Evolutionary conservation across 2,888 invertebrate species (phyloP), one percentile per base, ranked within the genome.

Genomic region (Lasioglossum marginatum): DNA sequence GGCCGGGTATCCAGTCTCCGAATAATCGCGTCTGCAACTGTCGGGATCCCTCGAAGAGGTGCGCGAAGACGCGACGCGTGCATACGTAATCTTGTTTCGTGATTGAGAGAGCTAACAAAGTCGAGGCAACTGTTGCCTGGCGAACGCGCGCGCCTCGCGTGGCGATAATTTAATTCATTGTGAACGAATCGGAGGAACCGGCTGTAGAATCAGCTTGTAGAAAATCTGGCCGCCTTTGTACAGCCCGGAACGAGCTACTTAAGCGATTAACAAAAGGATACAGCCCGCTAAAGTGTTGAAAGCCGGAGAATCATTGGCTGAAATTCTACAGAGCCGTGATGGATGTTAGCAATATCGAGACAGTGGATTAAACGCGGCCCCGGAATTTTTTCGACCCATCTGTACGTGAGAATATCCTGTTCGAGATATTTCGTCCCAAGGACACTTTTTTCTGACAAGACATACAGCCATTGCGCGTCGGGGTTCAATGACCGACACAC

Each of bases 401-500:
- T 19, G 75, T 45, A 37, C 34, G 52, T 57, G 71, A 71, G 73
- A 72, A 82, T 82, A 52, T 71, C 63, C n/a, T 48, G 77, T 70
- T 27, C 40, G 40, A 45, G 63, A 52, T 78, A 75, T 78, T 82
- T 82, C 63, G 75, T 82, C 43, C 43, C 12, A 16, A 60, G 60
- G 52, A 83, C 81, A 81, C 84, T 81, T 85, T 87, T 88, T 88
- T 79, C 75, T 84, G 68, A 89, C 85, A 87, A 82, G 75, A 87
- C 77, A 72, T 60, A 48, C 76, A 81, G 70, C 66, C 68, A 14
- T 43, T 4, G 43, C 43, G 12, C 14, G 37, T 19, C 66, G 71
- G 71, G 71, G 70, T 83, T 79, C 81, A 77, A 81, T 78, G 79
- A 27, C 52, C 63, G 81, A 83, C 73, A 70, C 74, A n/a, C n/a